A percentile compares a stretch with the other conserved stretches of the same genome.
phyloP scores from a whole-genome alignment of 2,113 vertebrate species.

The Uria lomvia region DNA sequence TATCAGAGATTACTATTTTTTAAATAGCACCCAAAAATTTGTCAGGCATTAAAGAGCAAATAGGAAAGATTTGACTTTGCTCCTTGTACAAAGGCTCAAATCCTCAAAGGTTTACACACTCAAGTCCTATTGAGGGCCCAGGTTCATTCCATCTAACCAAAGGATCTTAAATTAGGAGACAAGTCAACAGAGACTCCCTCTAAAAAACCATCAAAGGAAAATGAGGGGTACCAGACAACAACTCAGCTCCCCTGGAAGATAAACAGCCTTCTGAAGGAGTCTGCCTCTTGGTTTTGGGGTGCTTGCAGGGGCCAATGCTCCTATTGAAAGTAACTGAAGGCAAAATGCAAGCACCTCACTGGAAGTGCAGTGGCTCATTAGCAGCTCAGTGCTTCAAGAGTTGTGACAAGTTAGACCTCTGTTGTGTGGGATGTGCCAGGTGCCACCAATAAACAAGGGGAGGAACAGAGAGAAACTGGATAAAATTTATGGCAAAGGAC shows the following conservation, averaged over 20 bases:
- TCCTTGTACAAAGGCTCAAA: background rate
- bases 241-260: background rate
- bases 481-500: background rate
- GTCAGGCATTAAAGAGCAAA: background rate
- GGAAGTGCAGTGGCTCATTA: fast-evolving
- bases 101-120: background rate
- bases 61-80: background rate
- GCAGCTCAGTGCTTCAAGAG: background rate
- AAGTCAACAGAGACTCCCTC: background rate
- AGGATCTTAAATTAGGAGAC: background rate
- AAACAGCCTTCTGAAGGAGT: background rate
- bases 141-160: background rate
- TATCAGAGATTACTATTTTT: background rate
- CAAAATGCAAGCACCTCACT: background rate
- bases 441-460: background rate
- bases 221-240: background rate
- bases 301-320: fast-evolving
- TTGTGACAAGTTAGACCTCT: background rate
- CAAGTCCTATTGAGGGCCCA: background rate
- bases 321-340: background rate
- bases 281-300: background rate
- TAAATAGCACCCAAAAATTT: background rate
- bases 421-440: background rate
- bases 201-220: background rate
- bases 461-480: background rate